Percentiles rank a stretch among this genome's conserved stretches.
These are phyloP conservation scores for Epinotia brunnichana DNA, from an alignment of 2,888 invertebrate species.

Conservation along the genomic window DNA sequence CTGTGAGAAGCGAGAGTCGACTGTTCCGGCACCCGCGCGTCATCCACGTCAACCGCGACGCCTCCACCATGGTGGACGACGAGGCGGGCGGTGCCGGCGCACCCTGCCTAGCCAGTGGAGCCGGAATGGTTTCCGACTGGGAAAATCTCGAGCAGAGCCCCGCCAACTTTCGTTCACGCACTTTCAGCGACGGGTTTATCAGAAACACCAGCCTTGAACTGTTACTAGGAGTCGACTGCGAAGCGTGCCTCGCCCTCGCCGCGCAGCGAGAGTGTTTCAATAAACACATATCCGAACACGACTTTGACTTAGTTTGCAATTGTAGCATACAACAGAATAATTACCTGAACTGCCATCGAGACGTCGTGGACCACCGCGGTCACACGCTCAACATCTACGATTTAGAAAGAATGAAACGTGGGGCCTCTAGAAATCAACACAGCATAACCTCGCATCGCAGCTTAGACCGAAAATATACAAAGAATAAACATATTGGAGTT, in stretches of 20 bases:
- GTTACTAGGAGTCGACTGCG: conserved; percentile 79
- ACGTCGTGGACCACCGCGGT: conserved; percentile 67
- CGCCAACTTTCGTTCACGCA: conserved; percentile 76
- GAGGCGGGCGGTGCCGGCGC: conserved; percentile 58
- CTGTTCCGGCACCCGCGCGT: conserved; percentile 77
- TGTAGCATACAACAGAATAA: conserved; percentile 78
- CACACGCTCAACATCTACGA: conserved; percentile 78
- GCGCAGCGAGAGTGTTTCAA: conserved; percentile 72
- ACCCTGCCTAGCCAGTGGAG: conserved; percentile 49
- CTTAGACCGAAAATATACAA: conserved; percentile 77
- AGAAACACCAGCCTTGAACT: conserved; percentile 80
- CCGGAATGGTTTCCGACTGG: conserved; percentile 57
- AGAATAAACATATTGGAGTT: conserved; percentile 77
- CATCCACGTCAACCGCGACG: conserved; percentile 80
- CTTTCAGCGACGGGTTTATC: conserved; percentile 81
- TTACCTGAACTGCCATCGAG: conserved; percentile 71
- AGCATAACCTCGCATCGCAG: conserved; percentile 75
- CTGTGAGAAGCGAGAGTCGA: conserved; percentile 76
- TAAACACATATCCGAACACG: conserved; percentile 73
- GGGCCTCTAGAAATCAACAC: conserved; percentile 68
- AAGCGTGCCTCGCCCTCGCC: conserved; percentile 78
- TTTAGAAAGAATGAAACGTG: conserved; percentile 75
- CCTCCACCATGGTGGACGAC: conserved; percentile 79
- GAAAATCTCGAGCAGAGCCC: conserved; percentile 65
- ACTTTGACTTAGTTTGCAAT: conserved; percentile 78